phyloP scores from a whole-genome alignment of 2,888 invertebrate species.

The Synanthedon andrenaeformis region DNA sequence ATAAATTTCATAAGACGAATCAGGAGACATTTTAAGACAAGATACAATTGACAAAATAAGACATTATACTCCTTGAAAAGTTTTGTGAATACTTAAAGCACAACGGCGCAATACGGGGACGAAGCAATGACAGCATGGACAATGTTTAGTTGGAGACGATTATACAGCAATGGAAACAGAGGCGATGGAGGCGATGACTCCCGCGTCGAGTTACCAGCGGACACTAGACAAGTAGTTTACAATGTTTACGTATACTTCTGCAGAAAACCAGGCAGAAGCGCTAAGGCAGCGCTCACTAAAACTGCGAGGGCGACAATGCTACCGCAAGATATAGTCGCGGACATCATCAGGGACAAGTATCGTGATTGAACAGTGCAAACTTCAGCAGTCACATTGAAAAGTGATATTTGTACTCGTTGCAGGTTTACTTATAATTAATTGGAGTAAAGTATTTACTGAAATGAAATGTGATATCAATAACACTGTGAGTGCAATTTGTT shows the following conservation, averaged over 20 bases:
- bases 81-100: conserved; percentile 11
- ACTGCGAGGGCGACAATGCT: conserved; percentile 61
- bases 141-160: conserved; percentile 63
- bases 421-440: too few relatives aligned
- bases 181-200: conserved; percentile 41
- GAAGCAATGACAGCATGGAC: conserved; percentile 67
- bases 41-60: too few relatives aligned
- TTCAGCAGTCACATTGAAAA: neutral
- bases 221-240: conserved; percentile 58
- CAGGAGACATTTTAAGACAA: too few relatives aligned
- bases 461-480: too few relatives aligned
- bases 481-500: too few relatives aligned
- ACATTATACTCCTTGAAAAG: too few relatives aligned
- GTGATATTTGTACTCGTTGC: too few relatives aligned
- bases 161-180: conserved; percentile 40
- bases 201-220: conserved; percentile 49
- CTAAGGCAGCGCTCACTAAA: conserved; percentile 48
- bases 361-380: conserved; percentile 14
- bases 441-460: too few relatives aligned
- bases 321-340: conserved; percentile 56
- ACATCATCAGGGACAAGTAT: conserved; percentile 56
- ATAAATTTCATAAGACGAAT: neutral
- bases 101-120: conserved; percentile 66
- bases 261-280: conserved; percentile 49
- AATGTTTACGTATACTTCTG: conserved; percentile 62